Conservation (phyloP, 2,888 invertebrate species). For the Philereme transversata region DNA sequence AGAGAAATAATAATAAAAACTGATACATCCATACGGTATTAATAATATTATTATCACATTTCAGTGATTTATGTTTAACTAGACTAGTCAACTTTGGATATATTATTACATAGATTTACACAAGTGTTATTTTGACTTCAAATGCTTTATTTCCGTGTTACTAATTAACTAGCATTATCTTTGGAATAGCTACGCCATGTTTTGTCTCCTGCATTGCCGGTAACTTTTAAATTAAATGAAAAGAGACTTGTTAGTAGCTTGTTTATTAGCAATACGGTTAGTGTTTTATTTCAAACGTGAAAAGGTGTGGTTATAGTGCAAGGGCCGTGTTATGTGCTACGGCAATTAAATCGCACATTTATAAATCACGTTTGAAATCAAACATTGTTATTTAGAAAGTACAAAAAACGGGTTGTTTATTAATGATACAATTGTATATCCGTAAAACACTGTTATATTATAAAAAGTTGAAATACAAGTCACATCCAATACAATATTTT, state of each 20-base stretch:
- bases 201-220: too few species aligned
- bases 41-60: conserved; percentile 59
- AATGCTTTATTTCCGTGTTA: too few species aligned
- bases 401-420: conserved; percentile 24
- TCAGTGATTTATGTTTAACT: conserved; percentile 60
- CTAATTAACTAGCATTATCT: too few species aligned
- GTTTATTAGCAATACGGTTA: not conserved
- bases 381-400: not conserved
- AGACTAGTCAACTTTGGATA: conserved; percentile 47
- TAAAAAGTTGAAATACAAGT: conserved; percentile 36
- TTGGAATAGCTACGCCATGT: too few species aligned
- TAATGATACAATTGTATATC: conserved; percentile 19
- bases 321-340: not conserved
- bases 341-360: not conserved
- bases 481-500: conserved; percentile 27
- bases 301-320: conserved; percentile 6
- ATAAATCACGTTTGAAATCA: not conserved
- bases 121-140: conserved; percentile 14
- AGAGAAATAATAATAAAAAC: conserved; percentile 15
- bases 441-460: conserved; percentile 23
- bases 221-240: too few species aligned
- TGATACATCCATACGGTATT: conserved; percentile 22
- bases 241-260: too few species aligned
- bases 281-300: not conserved
- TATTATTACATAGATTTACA: conserved; percentile 43